Base-by-base conservation (phyloP, 1,140 invertebrate genomes). In the Lineus longissimus region DNA sequence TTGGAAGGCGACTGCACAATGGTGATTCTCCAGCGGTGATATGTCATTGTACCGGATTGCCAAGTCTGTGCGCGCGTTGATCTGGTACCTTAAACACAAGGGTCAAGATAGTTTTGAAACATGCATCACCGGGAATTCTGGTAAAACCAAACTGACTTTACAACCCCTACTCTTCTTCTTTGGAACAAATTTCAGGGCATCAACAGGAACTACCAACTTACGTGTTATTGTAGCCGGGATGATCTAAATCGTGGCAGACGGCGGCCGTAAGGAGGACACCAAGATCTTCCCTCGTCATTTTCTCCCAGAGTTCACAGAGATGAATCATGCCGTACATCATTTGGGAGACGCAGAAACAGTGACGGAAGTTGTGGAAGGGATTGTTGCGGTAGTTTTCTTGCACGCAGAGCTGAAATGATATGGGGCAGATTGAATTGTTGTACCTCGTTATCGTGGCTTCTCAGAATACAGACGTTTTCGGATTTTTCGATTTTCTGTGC, bases 301-400 rank as follows among this genome's bases (percentile, higher is more conserved):
- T 86, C 36, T 84, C 84, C 55, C 86, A 84, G 13, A 93, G 81
- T 71, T 90, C 86, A 63, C 78, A 80, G 25, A 82, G 65, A 33
- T 82, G 74, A 6, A 83, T 77, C 74, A 82, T 81, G 0, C 81
- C 81, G 67, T 86, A 88, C 83, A 92, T 91, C 92, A 94, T 94
- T 85, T 94, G 91, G 45, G 91, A 88, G 55, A 94, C 92, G 82
- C 90, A 92, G 81, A 94, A 94, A 75, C 90, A 91, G 76, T 94
- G 92, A 55, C 91, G 85, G 81, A 93, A 93, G 83, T 93, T 93
- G 77, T 94, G 91, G 83, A 93, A 94, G 51, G 91, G 92, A 73
- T 92, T 91, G 80, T 92, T 90, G 79, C 92, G 90, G 84, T 94
- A 94, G 80, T 92, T 91, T 77, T 92, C 90, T 77, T 93, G 92